Evolutionary conservation across 2,888 invertebrate species (phyloP).

Genomic region (Octodonta nipae): DNA sequence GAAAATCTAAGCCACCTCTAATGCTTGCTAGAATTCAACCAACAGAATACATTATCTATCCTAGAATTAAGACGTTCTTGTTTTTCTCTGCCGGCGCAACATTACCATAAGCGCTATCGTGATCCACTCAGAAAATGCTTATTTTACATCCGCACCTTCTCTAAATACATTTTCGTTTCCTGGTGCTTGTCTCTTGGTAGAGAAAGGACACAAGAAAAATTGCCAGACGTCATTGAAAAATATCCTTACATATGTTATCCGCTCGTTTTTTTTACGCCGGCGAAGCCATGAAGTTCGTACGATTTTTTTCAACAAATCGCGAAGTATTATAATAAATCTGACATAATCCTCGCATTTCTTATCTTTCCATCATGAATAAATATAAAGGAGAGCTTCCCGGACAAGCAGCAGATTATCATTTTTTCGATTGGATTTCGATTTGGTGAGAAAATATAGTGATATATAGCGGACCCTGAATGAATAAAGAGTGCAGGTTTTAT

Average conservation of each 20-base stretch:
- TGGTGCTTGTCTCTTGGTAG: conserved; percentile 2
- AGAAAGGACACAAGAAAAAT: conserved; percentile 8
- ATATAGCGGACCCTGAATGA: too few relatives aligned
- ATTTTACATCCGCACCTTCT: conserved; percentile 2
- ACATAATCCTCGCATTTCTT: conserved; percentile 8
- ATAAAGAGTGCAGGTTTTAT: too few relatives aligned
- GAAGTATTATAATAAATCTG: conserved; percentile 9
- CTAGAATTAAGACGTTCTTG: too few relatives aligned
- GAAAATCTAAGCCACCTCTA: too few relatives aligned
- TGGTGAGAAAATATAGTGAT: too few relatives aligned
- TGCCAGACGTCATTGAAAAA: conserved; percentile 8
- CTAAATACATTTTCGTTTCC: neutral
- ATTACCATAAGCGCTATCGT: too few relatives aligned
- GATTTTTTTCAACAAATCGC: conserved; percentile 9
- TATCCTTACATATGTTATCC: conserved; percentile 8
- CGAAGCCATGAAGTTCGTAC: conserved; percentile 8
- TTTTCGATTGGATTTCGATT: too few relatives aligned
- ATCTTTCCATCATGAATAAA: conserved; percentile 9
- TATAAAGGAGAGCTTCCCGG: conserved; percentile 8
- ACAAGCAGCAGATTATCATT: too few relatives aligned
- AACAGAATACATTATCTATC: too few relatives aligned
- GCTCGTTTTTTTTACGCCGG: conserved; percentile 5
- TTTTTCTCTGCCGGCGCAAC: too few relatives aligned
- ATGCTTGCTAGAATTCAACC: too few relatives aligned
- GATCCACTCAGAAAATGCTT: too few relatives aligned